Evolutionary conservation across 2,113 vertebrate species (phyloP).

Genomic region (Gadus macrocephalus): DNA sequence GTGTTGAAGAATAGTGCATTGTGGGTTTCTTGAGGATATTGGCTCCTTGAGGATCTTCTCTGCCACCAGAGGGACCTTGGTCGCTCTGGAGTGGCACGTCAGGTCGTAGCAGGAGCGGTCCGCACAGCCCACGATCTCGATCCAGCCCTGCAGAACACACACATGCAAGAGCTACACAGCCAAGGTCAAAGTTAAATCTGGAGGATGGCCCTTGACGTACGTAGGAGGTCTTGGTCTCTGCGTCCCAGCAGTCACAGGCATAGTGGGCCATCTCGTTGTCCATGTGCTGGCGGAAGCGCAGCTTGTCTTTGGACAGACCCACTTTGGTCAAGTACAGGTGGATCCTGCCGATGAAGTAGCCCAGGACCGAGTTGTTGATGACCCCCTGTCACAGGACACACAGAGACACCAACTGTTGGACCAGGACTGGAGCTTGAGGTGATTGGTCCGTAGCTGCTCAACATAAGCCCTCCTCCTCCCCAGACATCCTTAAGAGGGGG

Average conservation of each 20-base stretch:
- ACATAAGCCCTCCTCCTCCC: too few species aligned
- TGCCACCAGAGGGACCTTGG: constrained; percentile 92
- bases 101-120: constrained; percentile 96
- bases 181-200: background rate
- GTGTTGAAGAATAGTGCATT: background rate
- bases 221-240: constrained; percentile 95
- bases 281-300: constrained; percentile 99
- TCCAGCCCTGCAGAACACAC: constrained; percentile 82
- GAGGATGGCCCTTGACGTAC: constrained; percentile 63
- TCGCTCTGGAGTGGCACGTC: constrained; percentile 86
- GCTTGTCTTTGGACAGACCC: constrained; percentile 86
- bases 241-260: constrained; percentile 98
- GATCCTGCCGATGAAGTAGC: constrained; percentile 98
- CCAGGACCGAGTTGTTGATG: constrained; percentile 97
- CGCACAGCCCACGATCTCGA: constrained; percentile 95
- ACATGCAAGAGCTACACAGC: background rate
- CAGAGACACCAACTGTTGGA: too few species aligned
- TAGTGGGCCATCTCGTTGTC: constrained; percentile 99
- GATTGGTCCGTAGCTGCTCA: too few species aligned
- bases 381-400: constrained; percentile 75
- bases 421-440: too few species aligned
- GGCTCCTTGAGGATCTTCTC: constrained; percentile 96
- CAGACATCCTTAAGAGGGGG: too few species aligned
- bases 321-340: constrained; percentile 96
- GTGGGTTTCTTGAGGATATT: constrained; percentile 82